Evolutionary conservation across 2,888 invertebrate genomes (phyloP).

Genomic region (Eledone cirrhosa): DNA sequence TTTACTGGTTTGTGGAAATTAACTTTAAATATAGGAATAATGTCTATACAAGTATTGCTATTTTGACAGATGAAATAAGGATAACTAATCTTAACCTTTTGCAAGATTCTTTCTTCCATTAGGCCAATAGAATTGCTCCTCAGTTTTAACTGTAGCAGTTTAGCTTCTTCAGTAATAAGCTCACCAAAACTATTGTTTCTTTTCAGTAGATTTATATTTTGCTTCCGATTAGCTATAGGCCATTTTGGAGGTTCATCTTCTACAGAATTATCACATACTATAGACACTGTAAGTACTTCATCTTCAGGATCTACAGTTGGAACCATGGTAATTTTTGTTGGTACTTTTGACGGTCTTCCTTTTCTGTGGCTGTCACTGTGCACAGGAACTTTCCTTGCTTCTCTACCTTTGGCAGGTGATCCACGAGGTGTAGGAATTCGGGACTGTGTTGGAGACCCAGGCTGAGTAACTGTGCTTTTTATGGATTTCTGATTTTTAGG

Average conservation of each 20-base stretch:
- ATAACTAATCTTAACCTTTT: background rate
- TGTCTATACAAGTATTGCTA: background rate
- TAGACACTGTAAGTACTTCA: constrained; percentile 18
- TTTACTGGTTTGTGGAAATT: background rate
- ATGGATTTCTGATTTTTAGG: background rate
- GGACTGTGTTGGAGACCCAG: constrained; percentile 7
- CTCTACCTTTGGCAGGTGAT: constrained; percentile 12
- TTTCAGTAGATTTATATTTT: constrained; percentile 15
- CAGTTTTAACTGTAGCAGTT: background rate
- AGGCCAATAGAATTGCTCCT: constrained; percentile 5
- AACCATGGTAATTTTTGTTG: background rate
- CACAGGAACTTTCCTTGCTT: background rate
- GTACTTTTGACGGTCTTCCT: background rate
- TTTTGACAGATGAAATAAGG: background rate
- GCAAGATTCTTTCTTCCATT: background rate
- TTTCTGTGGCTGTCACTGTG: background rate
- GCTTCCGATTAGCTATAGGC: constrained; percentile 4
- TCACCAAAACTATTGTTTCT: constrained; percentile 3
- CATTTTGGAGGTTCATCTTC: background rate
- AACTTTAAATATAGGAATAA: constrained; percentile 27
- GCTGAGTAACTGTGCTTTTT: background rate
- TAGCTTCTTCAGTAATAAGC: background rate
- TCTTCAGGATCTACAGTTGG: background rate
- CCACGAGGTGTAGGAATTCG: constrained; percentile 11
- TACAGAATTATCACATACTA: background rate